Percentiles rank a stretch among this genome's conserved stretches.
Conservation (phyloP, 2,797 vertebrate genomes). For the Argentina silus region DNA sequence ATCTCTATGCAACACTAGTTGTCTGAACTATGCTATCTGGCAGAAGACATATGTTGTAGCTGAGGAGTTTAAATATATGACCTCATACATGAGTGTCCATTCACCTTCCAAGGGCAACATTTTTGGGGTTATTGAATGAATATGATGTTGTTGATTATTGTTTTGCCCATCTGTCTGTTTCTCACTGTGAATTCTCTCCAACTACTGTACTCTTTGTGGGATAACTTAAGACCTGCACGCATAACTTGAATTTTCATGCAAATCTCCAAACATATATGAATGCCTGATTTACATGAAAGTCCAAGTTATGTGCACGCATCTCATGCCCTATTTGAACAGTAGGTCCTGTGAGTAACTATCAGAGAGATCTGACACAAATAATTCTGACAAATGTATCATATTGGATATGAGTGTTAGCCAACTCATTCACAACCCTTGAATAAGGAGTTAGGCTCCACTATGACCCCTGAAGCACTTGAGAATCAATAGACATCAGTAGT, state of each 20-base stretch:
- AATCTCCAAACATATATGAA: no score
- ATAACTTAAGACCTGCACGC: no score
- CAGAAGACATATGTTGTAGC: no score
- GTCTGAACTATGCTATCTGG: no score
- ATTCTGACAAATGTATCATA: background rate
- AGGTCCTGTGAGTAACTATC: constrained; percentile 63
- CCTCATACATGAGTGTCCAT: constrained; percentile 11
- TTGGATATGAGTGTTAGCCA: no score
- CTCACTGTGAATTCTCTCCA: constrained; percentile 61
- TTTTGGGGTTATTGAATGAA: constrained; percentile 3
- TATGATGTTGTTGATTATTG: constrained; percentile 13
- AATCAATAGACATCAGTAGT: constrained; percentile 5
- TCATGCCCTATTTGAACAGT: constrained; percentile 57
- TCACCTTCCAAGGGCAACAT: background rate
- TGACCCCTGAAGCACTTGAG: constrained; percentile 27
- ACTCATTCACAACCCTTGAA: no score
- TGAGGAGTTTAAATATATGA: no score
- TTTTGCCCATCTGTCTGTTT: constrained; percentile 26
- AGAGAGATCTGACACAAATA: constrained; percentile 23
- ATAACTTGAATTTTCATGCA: no score
- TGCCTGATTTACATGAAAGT: no score
- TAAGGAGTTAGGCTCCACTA: no score
- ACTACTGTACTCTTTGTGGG: background rate
- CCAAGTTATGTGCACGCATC: no score
- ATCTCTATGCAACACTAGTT: background rate